These are phyloP conservation scores for Gouania willdenowi DNA, from an alignment of 2,797 vertebrate genomes.

Conservation along the genomic window DNA sequence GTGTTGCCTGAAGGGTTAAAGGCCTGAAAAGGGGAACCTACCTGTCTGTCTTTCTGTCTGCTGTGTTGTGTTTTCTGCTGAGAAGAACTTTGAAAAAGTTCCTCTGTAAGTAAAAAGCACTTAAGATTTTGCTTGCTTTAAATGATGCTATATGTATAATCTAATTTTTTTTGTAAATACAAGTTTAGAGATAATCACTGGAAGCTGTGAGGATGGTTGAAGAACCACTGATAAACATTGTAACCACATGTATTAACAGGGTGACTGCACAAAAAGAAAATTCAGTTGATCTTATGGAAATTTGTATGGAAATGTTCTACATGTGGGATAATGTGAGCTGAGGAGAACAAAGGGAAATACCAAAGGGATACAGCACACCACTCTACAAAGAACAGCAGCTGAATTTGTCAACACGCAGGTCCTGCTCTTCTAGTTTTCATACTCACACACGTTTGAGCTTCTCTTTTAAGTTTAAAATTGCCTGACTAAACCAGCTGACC, in stretches of 20 bases:
- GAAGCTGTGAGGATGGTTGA: conserved; percentile 25
- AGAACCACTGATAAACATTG: conserved; percentile 19
- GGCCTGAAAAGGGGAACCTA: conserved; percentile 46
- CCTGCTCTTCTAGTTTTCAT: conserved; percentile 12
- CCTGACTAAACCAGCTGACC: conserved; percentile 40
- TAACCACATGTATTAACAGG: conserved; percentile 28
- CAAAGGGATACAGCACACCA: conserved; percentile 7
- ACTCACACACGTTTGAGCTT: conserved; percentile 12
- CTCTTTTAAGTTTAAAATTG: conserved; percentile 51
- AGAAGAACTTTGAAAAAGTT: conserved; percentile 33
- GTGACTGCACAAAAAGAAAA: conserved; percentile 40
- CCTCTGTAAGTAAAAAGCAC: conserved; percentile 55
- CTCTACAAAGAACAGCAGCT: conserved; percentile 12
- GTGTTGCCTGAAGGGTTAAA: conserved; percentile 37
- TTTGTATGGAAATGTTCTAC: conserved; percentile 70
- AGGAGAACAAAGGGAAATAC: conserved; percentile 47
- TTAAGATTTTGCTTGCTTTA: conserved; percentile 49
- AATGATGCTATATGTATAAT: conserved; percentile 18
- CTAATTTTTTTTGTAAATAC: conserved; percentile 14
- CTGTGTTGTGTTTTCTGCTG: conserved; percentile 45
- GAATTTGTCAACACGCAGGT: conserved; percentile 19
- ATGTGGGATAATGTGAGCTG: conserved; percentile 38
- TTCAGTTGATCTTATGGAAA: conserved; percentile 76
- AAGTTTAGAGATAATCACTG: conserved; percentile 45
- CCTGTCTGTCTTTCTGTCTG: conserved; percentile 61